Conservation (phyloP, 2,797 vertebrate genomes). For the Sphenodon punctatus region DNA sequence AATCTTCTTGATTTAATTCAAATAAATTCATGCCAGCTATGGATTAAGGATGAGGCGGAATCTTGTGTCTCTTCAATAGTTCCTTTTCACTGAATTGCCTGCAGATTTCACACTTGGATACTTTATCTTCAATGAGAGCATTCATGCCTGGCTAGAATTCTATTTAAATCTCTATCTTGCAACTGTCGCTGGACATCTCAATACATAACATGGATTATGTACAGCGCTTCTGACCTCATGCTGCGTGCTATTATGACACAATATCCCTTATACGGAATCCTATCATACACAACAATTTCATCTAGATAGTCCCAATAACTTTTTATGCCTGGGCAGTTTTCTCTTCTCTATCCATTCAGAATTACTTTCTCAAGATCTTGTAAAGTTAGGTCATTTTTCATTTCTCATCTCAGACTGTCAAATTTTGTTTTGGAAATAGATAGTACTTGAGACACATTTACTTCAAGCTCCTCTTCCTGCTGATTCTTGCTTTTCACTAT, state of each 20-base stretch:
- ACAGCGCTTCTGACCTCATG: neutral
- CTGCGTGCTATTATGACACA: neutral
- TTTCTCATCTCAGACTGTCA: slow-evolving; percentile 47
- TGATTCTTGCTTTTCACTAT: slow-evolving; percentile 52
- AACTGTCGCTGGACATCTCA: neutral
- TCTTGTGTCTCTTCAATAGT: neutral
- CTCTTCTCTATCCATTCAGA: neutral
- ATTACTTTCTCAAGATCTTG: neutral
- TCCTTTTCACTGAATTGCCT: neutral
- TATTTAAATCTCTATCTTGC: neutral
- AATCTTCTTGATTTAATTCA: no score
- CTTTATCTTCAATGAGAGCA: neutral
- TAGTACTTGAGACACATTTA: slow-evolving; percentile 43
- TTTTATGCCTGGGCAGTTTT: slow-evolving; percentile 24
- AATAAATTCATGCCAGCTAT: neutral
- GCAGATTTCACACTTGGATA: neutral
- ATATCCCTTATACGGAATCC: slow-evolving; percentile 24
- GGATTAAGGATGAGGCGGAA: neutral
- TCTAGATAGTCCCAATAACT: slow-evolving; percentile 11
- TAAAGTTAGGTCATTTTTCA: slow-evolving; percentile 27
- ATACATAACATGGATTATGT: neutral
- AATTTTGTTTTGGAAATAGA: slow-evolving; percentile 47
- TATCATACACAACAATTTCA: neutral
- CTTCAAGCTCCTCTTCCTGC: slow-evolving; percentile 43
- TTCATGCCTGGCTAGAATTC: neutral